phyloP scores from a whole-genome alignment of 2,888 invertebrate genomes.

The Acrobasis consociella region DNA sequence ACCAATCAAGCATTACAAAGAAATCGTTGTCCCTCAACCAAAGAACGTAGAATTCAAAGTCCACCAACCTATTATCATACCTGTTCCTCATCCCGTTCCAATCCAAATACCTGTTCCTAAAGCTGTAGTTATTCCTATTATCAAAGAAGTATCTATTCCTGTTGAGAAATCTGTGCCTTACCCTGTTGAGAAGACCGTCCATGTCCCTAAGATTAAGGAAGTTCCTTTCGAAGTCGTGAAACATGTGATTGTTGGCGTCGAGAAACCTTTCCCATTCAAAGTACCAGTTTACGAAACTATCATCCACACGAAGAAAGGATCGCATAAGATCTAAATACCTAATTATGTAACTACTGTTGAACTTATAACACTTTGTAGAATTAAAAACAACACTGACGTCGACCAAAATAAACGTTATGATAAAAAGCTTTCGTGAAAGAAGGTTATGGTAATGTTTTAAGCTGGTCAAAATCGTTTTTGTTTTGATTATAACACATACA shows the following conservation, averaged over 20 bases:
- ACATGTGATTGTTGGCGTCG: constrained; percentile 86
- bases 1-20: constrained; percentile 86
- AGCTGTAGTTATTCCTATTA: constrained; percentile 86
- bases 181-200: constrained; percentile 85
- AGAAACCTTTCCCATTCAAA: constrained; percentile 87
- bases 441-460: too few species aligned
- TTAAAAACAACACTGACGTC: neutral
- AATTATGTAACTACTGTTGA: constrained; percentile 29
- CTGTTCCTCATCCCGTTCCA: constrained; percentile 85
- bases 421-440: too few species aligned
- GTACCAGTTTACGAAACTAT: constrained; percentile 88
- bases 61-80: constrained; percentile 81
- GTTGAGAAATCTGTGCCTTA: constrained; percentile 89
- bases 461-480: too few species aligned
- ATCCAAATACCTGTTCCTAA: constrained; percentile 87
- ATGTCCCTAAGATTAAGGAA: constrained; percentile 86
- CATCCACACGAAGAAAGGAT: constrained; percentile 86
- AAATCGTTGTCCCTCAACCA: constrained; percentile 84
- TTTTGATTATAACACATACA: too few species aligned
- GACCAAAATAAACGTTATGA: too few species aligned
- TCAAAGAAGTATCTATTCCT: constrained; percentile 86
- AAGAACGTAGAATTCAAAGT: constrained; percentile 84
- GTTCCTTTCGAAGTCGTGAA: constrained; percentile 87
- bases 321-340: constrained; percentile 60
- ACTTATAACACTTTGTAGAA: constrained; percentile 2